Conservation (phyloP, 1,140 invertebrate genomes). For the Rhopalosiphum padi region DNA sequence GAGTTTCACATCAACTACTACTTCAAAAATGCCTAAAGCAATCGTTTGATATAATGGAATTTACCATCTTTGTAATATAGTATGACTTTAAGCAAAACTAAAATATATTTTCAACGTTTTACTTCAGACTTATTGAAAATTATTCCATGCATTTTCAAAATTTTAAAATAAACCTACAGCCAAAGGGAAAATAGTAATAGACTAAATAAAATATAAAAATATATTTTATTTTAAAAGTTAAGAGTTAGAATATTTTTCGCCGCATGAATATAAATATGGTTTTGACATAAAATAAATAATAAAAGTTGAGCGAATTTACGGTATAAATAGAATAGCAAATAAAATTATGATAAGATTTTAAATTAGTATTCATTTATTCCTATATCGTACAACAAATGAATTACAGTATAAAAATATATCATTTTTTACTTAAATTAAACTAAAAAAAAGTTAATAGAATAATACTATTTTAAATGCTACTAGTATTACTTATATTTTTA, state of each 20-base stretch:
- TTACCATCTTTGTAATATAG: not conserved
- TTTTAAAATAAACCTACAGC: not conserved
- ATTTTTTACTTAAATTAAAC: not conserved
- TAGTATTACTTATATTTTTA: not conserved
- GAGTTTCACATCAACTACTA: not conserved
- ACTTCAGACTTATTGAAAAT: not conserved
- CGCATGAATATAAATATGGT: not conserved
- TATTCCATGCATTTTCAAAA: not conserved
- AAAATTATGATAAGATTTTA: not conserved
- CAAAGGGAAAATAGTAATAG: not conserved
- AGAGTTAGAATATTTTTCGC: not conserved
- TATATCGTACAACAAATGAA: not conserved
- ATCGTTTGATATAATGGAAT: conserved; percentile 20
- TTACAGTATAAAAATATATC: not conserved
- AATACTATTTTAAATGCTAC: not conserved
- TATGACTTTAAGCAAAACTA: not conserved
- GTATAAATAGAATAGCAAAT: not conserved
- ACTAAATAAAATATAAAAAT: not conserved
- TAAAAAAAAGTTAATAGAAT: not conserved
- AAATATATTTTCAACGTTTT: not conserved
- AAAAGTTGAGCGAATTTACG: not conserved
- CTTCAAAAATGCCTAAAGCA: conserved; percentile 10
- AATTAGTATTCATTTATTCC: not conserved
- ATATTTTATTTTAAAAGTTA: not conserved
- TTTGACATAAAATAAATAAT: not conserved